A percentile compares a stretch with the other conserved stretches of the same genome.
phyloP scores from a whole-genome alignment of 2,113 vertebrate species.

The Colaptes auratus region DNA sequence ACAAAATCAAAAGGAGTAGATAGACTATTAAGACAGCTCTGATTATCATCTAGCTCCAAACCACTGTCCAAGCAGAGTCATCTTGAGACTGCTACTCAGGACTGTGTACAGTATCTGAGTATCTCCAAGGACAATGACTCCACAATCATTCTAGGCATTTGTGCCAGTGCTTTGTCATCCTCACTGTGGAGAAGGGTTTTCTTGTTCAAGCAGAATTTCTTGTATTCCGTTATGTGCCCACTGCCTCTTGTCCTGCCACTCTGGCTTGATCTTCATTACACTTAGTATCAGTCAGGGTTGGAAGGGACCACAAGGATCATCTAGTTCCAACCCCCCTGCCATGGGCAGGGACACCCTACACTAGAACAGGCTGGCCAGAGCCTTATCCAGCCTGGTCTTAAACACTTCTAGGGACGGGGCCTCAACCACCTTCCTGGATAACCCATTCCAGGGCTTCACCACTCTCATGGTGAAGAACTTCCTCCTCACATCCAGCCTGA shows the following conservation, averaged over 20 bases:
- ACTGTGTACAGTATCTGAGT: neutral
- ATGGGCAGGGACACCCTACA: no score
- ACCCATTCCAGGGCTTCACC: no score
- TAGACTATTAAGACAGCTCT: neutral
- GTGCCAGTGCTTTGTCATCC: neutral
- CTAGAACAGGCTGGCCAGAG: no score
- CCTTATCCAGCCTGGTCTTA: no score
- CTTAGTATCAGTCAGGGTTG: no score
- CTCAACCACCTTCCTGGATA: no score
- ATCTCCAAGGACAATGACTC: neutral
- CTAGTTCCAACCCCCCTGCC: no score
- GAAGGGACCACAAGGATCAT: no score
- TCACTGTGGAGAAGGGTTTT: neutral
- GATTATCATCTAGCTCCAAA: neutral
- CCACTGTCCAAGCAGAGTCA: neutral
- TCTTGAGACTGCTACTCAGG: fast-evolving
- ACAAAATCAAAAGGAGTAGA: neutral
- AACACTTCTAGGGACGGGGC: no score
- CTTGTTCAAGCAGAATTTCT: neutral
- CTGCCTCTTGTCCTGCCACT: neutral
- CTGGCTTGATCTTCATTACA: neutral
- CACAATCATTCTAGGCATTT: neutral
- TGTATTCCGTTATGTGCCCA: neutral
- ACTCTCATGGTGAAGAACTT: no score
- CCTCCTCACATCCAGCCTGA: no score